Conservation (phyloP, 2,797 vertebrate species). For the Tauraco hartlaubi region DNA sequence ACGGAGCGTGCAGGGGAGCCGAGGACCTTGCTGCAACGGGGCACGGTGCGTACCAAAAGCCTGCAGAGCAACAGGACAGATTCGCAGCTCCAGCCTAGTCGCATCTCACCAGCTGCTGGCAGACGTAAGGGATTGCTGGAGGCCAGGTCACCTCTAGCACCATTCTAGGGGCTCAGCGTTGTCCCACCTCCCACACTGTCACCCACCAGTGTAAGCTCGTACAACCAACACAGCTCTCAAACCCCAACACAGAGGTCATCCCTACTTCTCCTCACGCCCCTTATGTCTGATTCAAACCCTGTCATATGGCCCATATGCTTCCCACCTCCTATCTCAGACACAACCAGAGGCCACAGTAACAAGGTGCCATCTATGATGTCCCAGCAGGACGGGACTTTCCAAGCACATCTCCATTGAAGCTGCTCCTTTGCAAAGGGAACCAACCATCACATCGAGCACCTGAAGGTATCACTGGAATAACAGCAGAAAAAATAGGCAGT, state of each 20-base stretch:
- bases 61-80: neutral
- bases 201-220: neutral
- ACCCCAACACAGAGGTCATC: neutral
- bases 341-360: neutral
- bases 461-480: neutral
- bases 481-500: neutral
- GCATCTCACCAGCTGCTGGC: neutral
- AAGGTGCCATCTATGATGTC: accelerated
- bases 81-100: accelerated
- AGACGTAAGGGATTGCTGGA: neutral
- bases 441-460: neutral
- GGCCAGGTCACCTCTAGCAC: neutral
- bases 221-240: neutral
- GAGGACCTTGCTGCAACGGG: neutral
- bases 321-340: neutral
- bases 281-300: too few relatives aligned
- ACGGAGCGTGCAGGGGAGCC: accelerated
- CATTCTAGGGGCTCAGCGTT: accelerated
- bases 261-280: neutral
- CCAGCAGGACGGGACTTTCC: neutral
- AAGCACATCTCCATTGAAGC: neutral
- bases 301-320: accelerated
- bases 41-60: neutral
- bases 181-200: neutral
- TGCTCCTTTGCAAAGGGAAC: accelerated